Conservation (phyloP, 2,113 vertebrate genomes). For the Gavialis gangeticus region DNA sequence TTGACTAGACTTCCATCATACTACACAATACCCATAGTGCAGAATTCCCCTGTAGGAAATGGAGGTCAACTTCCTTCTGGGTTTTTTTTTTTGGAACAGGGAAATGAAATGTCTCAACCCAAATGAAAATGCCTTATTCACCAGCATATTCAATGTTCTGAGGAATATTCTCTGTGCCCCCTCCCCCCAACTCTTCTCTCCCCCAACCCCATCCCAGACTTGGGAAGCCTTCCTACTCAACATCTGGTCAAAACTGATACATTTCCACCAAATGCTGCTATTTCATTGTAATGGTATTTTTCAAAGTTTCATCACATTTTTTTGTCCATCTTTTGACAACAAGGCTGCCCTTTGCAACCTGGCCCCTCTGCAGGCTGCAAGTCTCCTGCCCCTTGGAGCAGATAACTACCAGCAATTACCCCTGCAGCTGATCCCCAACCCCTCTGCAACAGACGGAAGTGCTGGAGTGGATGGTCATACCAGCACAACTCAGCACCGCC, state of each 20-base stretch:
- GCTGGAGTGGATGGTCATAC: too few species aligned
- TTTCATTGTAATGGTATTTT: neutral
- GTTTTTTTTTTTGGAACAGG: neutral
- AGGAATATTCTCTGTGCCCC: neutral
- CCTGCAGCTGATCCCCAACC: too few species aligned
- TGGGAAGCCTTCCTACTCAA: neutral
- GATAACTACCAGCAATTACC: too few species aligned
- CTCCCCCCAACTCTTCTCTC: neutral
- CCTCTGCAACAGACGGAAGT: too few species aligned
- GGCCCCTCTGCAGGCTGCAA: too few species aligned
- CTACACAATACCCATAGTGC: too few species aligned
- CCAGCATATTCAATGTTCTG: neutral
- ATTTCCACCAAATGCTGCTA: neutral
- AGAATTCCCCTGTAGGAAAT: too few species aligned
- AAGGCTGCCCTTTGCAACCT: too few species aligned
- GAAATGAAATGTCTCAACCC: neutral
- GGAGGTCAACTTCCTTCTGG: neutral
- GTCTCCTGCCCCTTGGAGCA: too few species aligned
- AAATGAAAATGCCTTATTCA: neutral
- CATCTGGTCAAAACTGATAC: neutral
- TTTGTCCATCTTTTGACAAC: neutral
- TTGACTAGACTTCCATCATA: too few species aligned
- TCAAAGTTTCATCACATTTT: neutral
- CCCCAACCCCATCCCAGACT: fast-evolving
- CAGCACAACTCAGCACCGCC: too few species aligned